Conservation (phyloP, 2,797 vertebrate genomes). For the Cyclopterus lumpus region DNA sequence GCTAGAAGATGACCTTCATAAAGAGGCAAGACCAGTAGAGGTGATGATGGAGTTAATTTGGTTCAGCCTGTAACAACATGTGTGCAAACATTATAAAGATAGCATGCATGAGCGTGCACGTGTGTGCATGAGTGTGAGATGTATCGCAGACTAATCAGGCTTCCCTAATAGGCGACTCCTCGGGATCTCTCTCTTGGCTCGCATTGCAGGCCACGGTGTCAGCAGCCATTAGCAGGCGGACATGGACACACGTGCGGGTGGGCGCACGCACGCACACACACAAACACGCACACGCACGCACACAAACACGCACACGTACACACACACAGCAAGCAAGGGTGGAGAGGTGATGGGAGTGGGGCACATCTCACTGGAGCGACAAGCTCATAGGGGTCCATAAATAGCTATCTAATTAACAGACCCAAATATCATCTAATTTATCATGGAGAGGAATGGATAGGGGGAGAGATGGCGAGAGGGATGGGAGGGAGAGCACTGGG, state of each 20-base stretch:
- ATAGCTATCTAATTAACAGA: slow-evolving; percentile 83
- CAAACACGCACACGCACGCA: slow-evolving; percentile 4
- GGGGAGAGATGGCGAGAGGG: slow-evolving; percentile 32
- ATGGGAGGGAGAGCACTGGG: slow-evolving; percentile 32
- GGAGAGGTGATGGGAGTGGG: slow-evolving; percentile 64
- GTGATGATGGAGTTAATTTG: slow-evolving; percentile 47
- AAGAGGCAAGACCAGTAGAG: slow-evolving; percentile 41
- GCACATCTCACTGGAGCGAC: slow-evolving; percentile 67
- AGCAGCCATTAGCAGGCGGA: slow-evolving; percentile 62
- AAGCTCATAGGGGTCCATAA: slow-evolving; percentile 69
- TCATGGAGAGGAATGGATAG: slow-evolving; percentile 63
- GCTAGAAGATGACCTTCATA: slow-evolving; percentile 57
- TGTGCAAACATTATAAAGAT: slow-evolving; percentile 17
- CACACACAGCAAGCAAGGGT: slow-evolving; percentile 40
- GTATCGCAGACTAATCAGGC: slow-evolving; percentile 51
- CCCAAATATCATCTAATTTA: slow-evolving; percentile 80
- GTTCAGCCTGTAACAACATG: slow-evolving; percentile 5
- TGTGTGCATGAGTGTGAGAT: slow-evolving; percentile 6
- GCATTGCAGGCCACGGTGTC: slow-evolving; percentile 45
- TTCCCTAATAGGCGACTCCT: slow-evolving; percentile 54
- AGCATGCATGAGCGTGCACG: neutral
- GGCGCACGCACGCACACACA: neutral
- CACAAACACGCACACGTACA: neutral
- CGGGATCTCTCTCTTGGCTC: slow-evolving; percentile 41
- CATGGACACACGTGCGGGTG: slow-evolving; percentile 22